phyloP scores from a whole-genome alignment of 2,888 invertebrate genomes.

The Strigamia transsilvanica region DNA sequence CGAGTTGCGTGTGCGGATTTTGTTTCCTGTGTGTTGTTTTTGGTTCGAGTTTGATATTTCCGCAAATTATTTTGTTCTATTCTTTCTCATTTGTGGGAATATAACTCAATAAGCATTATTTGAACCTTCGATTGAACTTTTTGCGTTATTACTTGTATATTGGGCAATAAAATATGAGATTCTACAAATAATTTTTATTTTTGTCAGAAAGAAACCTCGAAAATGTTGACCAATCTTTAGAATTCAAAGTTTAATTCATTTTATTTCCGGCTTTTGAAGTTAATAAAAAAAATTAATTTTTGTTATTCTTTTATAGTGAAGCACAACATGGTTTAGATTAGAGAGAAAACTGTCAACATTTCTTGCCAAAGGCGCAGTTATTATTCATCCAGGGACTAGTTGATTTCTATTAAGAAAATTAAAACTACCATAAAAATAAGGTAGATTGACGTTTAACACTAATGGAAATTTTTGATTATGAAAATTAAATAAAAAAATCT shows the following conservation, averaged over 20 bases:
- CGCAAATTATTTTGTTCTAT: constrained; percentile 4
- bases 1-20: constrained; percentile 46
- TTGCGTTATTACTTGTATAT: background rate
- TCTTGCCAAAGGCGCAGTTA: background rate
- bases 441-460: constrained; percentile 9
- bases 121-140: background rate
- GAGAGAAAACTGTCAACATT: background rate
- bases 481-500: background rate
- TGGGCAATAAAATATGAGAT: too few relatives aligned
- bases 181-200: too few relatives aligned
- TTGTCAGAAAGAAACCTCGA: too few relatives aligned
- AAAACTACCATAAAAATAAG: background rate
- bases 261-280: too few relatives aligned
- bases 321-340: too few relatives aligned
- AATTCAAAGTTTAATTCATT: too few relatives aligned
- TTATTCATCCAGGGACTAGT: background rate
- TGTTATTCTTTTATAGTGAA: too few relatives aligned
- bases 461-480: background rate
- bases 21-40: constrained; percentile 44
- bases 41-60: background rate
- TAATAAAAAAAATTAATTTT: too few relatives aligned
- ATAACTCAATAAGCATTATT: background rate
- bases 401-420: constrained; percentile 20
- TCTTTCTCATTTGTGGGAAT: background rate
- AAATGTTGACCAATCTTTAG: too few relatives aligned